phyloP scores from a whole-genome alignment of 2,797 vertebrate species.

The Chelmon rostratus region DNA sequence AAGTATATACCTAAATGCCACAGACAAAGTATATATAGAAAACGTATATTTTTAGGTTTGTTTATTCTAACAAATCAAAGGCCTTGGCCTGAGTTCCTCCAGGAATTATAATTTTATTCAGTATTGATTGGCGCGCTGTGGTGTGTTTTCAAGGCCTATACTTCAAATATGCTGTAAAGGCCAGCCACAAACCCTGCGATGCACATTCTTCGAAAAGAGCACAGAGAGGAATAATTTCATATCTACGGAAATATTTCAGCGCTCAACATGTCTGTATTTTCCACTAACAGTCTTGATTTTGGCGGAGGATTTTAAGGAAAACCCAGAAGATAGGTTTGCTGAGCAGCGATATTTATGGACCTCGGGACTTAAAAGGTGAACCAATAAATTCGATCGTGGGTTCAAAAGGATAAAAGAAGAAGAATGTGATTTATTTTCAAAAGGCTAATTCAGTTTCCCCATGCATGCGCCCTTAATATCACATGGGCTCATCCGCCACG shows the following conservation, averaged over 20 bases:
- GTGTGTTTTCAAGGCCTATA: slow-evolving; percentile 75
- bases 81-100: slow-evolving; percentile 65
- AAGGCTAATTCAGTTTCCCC: slow-evolving; percentile 73
- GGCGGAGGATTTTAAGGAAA: neutral
- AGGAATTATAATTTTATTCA: slow-evolving; percentile 83
- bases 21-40: neutral
- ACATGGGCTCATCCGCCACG: slow-evolving; percentile 1
- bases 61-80: slow-evolving; percentile 74
- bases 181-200: slow-evolving; percentile 63
- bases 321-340: slow-evolving; percentile 25
- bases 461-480: slow-evolving; percentile 23
- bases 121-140: slow-evolving; percentile 77
- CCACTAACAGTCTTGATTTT: neutral
- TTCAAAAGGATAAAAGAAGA: slow-evolving; percentile 48
- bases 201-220: slow-evolving; percentile 36
- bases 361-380: slow-evolving; percentile 44
- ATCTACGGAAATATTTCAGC: slow-evolving; percentile 27
- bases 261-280: neutral
- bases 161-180: slow-evolving; percentile 73
- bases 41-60: slow-evolving; percentile 50
- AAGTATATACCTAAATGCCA: slow-evolving; percentile 5
- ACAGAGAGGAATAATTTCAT: slow-evolving; percentile 11
- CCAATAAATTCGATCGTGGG: slow-evolving; percentile 41
- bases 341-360: slow-evolving; percentile 34
- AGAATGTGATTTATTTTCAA: slow-evolving; percentile 55